These are phyloP conservation scores for Bombylius discolor DNA, from an alignment of 2,888 invertebrate species.

Conservation along the genomic window DNA sequence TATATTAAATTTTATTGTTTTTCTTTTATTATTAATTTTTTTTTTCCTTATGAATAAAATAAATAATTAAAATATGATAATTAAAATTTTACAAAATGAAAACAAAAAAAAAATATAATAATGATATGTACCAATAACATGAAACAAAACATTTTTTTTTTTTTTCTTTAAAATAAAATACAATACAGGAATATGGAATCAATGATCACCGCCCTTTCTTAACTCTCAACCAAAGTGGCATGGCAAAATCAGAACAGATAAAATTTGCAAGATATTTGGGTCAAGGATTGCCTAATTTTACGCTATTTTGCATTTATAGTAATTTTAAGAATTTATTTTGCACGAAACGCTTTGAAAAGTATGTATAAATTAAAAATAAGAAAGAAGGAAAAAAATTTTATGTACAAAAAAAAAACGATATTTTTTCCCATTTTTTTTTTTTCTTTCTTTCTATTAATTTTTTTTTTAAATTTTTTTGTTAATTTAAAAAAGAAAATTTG, in stretches of 20 bases:
- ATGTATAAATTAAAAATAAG: constrained; percentile 15
- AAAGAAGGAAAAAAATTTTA: background rate
- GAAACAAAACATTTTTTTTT: background rate
- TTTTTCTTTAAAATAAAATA: too few relatives aligned
- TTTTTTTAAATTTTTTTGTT: background rate
- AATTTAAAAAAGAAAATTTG: too few relatives aligned
- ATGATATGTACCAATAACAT: too few relatives aligned
- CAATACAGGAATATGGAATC: constrained; percentile 30
- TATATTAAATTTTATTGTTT: too few relatives aligned
- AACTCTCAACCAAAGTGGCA: constrained; percentile 33
- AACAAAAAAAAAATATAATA: too few relatives aligned
- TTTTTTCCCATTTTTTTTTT: background rate
- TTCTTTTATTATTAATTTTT: too few relatives aligned
- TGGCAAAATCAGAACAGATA: constrained; percentile 35
- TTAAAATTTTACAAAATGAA: too few relatives aligned
- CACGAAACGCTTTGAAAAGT: constrained; percentile 37
- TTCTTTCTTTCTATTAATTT: background rate
- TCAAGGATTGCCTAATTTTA: constrained; percentile 35
- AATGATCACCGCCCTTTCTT: constrained; percentile 35
- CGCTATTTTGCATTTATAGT: constrained; percentile 37
- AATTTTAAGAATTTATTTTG: constrained; percentile 37
- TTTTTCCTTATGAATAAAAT: too few relatives aligned
- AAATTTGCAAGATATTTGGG: constrained; percentile 36
- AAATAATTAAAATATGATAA: too few relatives aligned
- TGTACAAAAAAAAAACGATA: too few relatives aligned